Base-by-base conservation (phyloP, 1,140 invertebrate genomes). In the Rhopalosiphum padi region DNA sequence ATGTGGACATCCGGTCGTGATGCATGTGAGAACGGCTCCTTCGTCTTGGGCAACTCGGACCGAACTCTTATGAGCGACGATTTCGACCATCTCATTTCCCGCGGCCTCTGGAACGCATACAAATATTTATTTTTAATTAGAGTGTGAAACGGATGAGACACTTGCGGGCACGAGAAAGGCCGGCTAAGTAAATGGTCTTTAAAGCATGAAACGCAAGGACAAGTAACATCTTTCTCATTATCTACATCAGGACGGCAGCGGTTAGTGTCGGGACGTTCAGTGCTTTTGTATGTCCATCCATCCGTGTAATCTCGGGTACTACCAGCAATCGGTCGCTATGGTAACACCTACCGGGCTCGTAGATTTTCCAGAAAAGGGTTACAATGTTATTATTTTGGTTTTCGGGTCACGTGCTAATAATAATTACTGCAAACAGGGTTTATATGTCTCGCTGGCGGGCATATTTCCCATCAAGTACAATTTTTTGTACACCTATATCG, bases 1-100 rank as follows among this genome's bases (percentile, higher is more conserved):
- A 51, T 97, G 96, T 88, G 97, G 97, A 95, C 97, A 97, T 89
- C 97, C 97, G 94, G 97, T 97, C 25, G 97, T 96, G 82, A 97
- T 96, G 95, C 97, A 97, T 77, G 97, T 95, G 94, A 97, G 95
- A 55, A 97, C 97, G 35, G 97, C 97, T 82, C 97, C 97, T 95
- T 97, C 97, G 94, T 97, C 97, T 95, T 97, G 97, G 82, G 96
- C 96, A 35, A 97, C 97, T 94, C 97, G 96, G 46, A 97, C 96
- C 93, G 96, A 96, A 48, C 96, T 96, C 35, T 97, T 97, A 95
- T 97, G 96, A 94, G 97, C 97, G 91, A 97, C 96, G 93, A 97
- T 97, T 94, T 96, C 96, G 77, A 97, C 97, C 87, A 97, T 95
- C 94, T 96, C 96, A 94, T 97, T 96, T 93, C 96, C 96, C 95